Evolutionary conservation across 2,113 vertebrate genomes (phyloP).

Genomic region (Paratilapia polleni): DNA sequence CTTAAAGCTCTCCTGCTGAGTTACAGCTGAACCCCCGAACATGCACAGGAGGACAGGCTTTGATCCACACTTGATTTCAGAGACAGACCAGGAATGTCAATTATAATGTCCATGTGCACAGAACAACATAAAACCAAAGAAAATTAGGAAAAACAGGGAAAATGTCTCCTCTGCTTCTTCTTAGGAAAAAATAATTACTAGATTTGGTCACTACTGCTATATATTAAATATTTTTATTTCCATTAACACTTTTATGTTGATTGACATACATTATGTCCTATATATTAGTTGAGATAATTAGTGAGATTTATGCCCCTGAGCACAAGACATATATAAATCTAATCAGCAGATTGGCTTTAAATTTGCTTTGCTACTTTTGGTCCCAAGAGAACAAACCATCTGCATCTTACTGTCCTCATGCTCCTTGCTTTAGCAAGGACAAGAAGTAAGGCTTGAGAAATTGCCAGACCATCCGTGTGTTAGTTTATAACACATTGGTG

Average conservation of each 20-base stretch:
- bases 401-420: slow-evolving; percentile 12
- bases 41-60: neutral
- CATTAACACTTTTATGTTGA: neutral
- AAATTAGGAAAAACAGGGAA: neutral
- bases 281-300: neutral
- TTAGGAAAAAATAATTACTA: too few relatives aligned
- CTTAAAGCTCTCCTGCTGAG: slow-evolving; percentile 1
- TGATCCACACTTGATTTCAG: neutral
- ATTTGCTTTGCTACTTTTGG: slow-evolving; percentile 15
- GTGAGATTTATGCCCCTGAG: neutral
- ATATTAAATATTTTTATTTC: neutral
- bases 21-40: slow-evolving; percentile 4
- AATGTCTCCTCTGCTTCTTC: neutral
- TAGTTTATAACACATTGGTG: neutral
- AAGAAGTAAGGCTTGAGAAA: neutral
- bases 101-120: accelerated
- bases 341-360: slow-evolving; percentile 27
- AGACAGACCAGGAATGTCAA: neutral
- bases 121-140: neutral
- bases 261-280: neutral
- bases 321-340: slow-evolving; percentile 1
- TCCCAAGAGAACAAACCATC: slow-evolving; percentile 4
- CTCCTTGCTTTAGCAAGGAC: slow-evolving; percentile 7
- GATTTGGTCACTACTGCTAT: neutral
- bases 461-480: neutral